phyloP scores from a whole-genome alignment of 2,113 vertebrate species.

The Narcine bancroftii region DNA sequence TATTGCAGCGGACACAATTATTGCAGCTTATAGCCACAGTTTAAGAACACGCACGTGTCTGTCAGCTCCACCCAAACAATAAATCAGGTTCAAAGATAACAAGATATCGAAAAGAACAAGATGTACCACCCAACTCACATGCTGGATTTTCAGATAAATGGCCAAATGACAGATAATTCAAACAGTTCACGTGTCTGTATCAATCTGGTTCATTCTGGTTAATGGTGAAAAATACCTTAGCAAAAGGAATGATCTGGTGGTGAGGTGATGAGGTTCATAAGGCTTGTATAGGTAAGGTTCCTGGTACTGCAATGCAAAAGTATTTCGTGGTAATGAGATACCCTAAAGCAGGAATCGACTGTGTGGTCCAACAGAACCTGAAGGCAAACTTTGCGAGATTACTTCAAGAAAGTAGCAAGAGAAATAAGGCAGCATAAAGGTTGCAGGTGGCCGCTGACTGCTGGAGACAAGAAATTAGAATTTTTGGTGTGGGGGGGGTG shows the following conservation, averaged over 20 bases:
- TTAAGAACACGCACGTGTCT: too few species aligned
- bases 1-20: too few species aligned
- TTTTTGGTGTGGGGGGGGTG: background rate
- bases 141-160: background rate
- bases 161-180: background rate
- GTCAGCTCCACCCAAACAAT: background rate
- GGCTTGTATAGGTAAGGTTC: conserved; percentile 14
- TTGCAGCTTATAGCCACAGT: background rate
- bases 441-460: conserved; percentile 18
- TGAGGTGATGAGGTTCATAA: background rate
- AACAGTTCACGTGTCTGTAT: background rate
- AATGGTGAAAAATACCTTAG: background rate
- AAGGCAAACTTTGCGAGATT: background rate
- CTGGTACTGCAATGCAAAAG: background rate
- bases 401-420: background rate
- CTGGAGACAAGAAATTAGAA: background rate
- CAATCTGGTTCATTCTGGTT: background rate
- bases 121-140: background rate
- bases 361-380: conserved; percentile 17
- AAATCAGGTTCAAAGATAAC: background rate
- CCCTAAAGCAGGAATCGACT: conserved; percentile 14
- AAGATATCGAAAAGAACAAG: background rate
- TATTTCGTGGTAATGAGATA: background rate
- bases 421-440: conserved; percentile 4
- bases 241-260: background rate